Conservation (phyloP, 2,797 vertebrate genomes). For the Dryobates pubescens region DNA sequence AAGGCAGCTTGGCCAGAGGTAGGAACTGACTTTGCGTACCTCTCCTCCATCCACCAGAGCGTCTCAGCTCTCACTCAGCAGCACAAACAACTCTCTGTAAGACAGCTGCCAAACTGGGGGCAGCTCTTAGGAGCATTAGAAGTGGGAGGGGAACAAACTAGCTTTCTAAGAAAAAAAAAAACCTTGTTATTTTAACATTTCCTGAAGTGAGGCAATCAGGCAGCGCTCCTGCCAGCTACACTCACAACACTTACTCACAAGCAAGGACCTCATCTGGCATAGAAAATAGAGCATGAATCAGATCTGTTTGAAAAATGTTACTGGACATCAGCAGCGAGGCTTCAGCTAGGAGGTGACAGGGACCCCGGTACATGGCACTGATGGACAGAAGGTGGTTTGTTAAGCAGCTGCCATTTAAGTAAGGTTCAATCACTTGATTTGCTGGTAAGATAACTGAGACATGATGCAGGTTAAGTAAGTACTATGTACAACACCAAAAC, state of each 20-base stretch:
- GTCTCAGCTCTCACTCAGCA: constrained; percentile 43
- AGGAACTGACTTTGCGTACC: background rate
- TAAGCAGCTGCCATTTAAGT: background rate
- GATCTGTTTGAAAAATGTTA: constrained; percentile 56
- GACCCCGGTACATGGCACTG: background rate
- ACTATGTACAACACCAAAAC: background rate
- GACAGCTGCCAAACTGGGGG: constrained; percentile 47
- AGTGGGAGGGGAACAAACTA: constrained; percentile 40
- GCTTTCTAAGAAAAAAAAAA: constrained; percentile 78
- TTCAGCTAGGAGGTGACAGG: background rate
- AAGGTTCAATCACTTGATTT: background rate
- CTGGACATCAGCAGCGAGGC: background rate
- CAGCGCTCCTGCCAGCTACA: constrained; percentile 61
- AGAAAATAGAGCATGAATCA: constrained; percentile 45
- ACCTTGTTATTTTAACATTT: constrained; percentile 72
- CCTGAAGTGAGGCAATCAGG: constrained; percentile 74
- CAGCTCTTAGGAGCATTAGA: constrained; percentile 49
- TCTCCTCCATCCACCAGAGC: background rate
- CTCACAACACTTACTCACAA: constrained; percentile 68
- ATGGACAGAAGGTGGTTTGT: background rate
- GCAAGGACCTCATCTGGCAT: constrained; percentile 62
- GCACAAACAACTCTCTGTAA: constrained; percentile 42
- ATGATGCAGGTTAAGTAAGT: background rate
- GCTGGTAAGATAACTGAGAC: background rate
- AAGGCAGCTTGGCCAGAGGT: constrained; percentile 29